Conservation (phyloP, 2,113 vertebrate genomes). For the Prolemur simus region DNA sequence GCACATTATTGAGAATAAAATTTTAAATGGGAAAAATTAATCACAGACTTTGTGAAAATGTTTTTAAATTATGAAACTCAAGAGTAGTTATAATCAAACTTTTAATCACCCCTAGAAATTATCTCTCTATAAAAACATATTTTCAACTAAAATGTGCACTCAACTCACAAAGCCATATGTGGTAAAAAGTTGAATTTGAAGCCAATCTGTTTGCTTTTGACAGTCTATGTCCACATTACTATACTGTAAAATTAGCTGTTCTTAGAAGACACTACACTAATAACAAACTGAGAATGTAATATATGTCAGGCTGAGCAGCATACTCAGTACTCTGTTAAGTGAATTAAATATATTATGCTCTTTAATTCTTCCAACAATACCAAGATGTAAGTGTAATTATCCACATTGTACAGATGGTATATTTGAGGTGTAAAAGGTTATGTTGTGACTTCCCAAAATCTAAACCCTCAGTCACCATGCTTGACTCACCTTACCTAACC, state of each 20-base stretch:
- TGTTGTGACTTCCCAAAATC: neutral
- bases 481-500: neutral
- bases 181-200: neutral
- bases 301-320: neutral
- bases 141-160: conserved; percentile 27
- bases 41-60: conserved; percentile 46
- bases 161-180: neutral
- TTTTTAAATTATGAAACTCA: conserved; percentile 45
- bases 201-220: conserved; percentile 7
- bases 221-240: neutral
- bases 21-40: conserved; percentile 53
- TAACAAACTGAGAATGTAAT: neutral
- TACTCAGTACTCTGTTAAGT: neutral
- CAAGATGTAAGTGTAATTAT: neutral
- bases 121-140: conserved; percentile 38
- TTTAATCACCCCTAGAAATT: conserved; percentile 49
- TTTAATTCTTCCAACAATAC: neutral
- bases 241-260: neutral
- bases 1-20: conserved; percentile 46
- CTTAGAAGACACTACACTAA: neutral
- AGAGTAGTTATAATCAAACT: conserved; percentile 61
- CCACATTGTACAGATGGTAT: neutral
- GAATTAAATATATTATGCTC: neutral
- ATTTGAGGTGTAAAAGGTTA: neutral
- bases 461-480: neutral